phyloP scores from a whole-genome alignment of 1,140 invertebrate species.

The Macrostomum lignano region DNA sequence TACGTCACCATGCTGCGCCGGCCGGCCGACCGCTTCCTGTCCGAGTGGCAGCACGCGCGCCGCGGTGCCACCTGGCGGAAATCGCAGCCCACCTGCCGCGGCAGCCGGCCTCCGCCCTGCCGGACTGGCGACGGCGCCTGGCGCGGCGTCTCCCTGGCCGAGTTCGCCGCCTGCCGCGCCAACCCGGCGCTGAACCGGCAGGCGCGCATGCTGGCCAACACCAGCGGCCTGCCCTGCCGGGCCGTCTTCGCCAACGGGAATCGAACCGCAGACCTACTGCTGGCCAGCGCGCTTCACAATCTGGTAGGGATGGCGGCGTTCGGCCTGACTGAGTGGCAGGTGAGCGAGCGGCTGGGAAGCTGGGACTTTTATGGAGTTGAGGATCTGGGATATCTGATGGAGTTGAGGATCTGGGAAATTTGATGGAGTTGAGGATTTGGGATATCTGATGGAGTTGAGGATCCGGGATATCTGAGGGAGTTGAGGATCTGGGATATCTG shows the following conservation, averaged over 20 bases:
- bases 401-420: too few species aligned
- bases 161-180: conserved; percentile 59
- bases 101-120: conserved; percentile 39
- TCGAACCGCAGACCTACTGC: conserved; percentile 43
- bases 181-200: conserved; percentile 84
- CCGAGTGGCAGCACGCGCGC: conserved; percentile 74
- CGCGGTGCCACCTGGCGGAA: conserved; percentile 75
- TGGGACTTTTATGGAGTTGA: not conserved
- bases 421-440: too few species aligned
- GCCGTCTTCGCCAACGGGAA: conserved; percentile 40
- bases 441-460: too few species aligned
- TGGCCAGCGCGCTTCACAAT: conserved; percentile 76
- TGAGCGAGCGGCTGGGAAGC: conserved; percentile 41
- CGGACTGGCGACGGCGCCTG: conserved; percentile 32
- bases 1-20: too few species aligned
- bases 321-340: conserved; percentile 74
- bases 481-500: too few species aligned
- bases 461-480: too few species aligned
- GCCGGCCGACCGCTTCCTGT: conserved; percentile 49
- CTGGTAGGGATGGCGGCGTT: conserved; percentile 77
- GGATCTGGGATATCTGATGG: too few species aligned
- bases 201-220: conserved; percentile 65
- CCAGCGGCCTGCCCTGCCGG: conserved; percentile 75
- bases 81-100: conserved; percentile 26
- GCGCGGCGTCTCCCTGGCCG: conserved; percentile 39